Conservation (phyloP, 2,113 vertebrate species). For the Carettochelys insculpta region DNA sequence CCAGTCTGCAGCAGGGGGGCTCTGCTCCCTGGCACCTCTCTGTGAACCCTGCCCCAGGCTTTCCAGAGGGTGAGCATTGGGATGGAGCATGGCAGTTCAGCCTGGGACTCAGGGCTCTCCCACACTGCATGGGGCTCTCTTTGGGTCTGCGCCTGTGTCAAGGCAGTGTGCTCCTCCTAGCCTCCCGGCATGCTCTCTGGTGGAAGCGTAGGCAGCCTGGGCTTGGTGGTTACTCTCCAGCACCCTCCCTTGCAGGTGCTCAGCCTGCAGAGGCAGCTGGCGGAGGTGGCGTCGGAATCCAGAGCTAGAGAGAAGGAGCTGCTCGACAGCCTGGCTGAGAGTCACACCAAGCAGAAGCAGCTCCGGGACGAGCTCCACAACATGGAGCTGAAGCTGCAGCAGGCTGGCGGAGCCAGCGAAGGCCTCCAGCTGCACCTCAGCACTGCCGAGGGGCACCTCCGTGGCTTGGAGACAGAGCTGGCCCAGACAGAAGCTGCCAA, state of each 20-base stretch:
- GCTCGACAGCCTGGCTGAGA: slow-evolving; percentile 58
- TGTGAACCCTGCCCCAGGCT: background rate
- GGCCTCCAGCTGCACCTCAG: slow-evolving; percentile 66
- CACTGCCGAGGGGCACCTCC: slow-evolving; percentile 52
- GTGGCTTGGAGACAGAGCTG: slow-evolving; percentile 76
- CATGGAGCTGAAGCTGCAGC: slow-evolving; percentile 40
- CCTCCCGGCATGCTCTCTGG: background rate
- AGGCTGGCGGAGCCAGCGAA: slow-evolving; percentile 3
- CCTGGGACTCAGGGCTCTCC: background rate
- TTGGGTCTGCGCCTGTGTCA: background rate
- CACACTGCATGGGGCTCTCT: background rate
- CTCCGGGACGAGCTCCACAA: background rate
- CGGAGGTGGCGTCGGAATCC: slow-evolving; percentile 65
- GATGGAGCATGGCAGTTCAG: background rate
- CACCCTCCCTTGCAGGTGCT: slow-evolving; percentile 64
- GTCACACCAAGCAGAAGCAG: slow-evolving; percentile 30
- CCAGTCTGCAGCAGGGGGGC: background rate
- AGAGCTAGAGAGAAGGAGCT: slow-evolving; percentile 60
- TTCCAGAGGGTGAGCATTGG: background rate
- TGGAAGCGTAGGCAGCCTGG: background rate
- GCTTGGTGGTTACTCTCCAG: rapidly evolving
- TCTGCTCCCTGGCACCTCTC: background rate
- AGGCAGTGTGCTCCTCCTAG: background rate
- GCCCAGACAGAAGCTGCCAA: slow-evolving; percentile 44
- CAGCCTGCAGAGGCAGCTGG: slow-evolving; percentile 70